Percentiles rank a stretch among this genome's conserved stretches.
Evolutionary conservation across 35 echinoderm and acorn worm species (phyloP).

Genomic region (Apostichopus parvimensis): DNA sequence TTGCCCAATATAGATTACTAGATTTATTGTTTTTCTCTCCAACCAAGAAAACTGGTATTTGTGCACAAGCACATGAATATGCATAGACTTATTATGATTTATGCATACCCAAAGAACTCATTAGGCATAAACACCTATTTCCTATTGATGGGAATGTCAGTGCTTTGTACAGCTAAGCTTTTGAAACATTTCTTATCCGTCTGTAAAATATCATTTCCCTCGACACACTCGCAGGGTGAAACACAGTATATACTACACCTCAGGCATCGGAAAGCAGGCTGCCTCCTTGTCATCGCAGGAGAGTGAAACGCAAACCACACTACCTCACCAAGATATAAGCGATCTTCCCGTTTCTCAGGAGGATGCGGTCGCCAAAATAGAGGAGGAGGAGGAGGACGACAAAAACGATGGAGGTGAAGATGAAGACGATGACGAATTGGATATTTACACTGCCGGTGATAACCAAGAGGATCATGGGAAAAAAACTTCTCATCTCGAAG

Average conservation of each 20-base stretch:
- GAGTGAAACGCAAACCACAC: slow-evolving; percentile 53
- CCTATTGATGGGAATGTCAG: too few species aligned
- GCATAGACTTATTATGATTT: too few species aligned
- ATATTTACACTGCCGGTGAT: slow-evolving; percentile 51
- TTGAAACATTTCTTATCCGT: too few species aligned
- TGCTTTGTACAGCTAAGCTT: too few species aligned
- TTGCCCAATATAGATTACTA: too few species aligned
- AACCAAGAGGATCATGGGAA: background rate
- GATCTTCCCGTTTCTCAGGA: background rate
- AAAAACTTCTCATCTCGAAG: background rate
- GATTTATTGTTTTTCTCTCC: too few species aligned
- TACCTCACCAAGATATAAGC: background rate
- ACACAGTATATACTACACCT: background rate
- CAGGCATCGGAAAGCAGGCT: background rate
- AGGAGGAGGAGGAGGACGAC: background rate
- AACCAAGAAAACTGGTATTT: too few species aligned
- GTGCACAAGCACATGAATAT: too few species aligned
- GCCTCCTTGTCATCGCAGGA: background rate
- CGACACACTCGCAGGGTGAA: background rate
- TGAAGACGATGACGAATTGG: slow-evolving; percentile 15
- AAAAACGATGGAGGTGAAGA: background rate
- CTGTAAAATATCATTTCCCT: background rate
- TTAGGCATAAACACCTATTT: too few species aligned
- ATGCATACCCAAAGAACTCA: too few species aligned
- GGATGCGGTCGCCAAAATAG: background rate